Evolutionary conservation across 1,140 invertebrate genomes (phyloP), one percentile per base, ranked within the genome.

Genomic region (Drosophila lowei): DNA sequence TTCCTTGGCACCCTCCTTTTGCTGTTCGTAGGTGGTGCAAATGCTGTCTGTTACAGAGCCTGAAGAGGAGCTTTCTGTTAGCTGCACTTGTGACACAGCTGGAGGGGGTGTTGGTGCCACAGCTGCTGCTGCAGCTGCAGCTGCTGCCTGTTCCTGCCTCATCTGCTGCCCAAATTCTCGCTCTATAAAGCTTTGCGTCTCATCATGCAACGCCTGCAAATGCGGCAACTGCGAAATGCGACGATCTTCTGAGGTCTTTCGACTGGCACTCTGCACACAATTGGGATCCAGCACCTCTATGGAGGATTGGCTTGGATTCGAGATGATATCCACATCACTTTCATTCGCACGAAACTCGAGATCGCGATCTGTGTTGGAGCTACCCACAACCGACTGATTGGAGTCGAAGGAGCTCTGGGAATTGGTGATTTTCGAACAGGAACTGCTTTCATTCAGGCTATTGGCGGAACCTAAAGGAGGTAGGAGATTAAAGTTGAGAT

Each of bases 281-380:
- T 53, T 90, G 60, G 93, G 93, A 77, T 94, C 93, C 11, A 94
- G 66, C 34, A 94, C 93, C 90, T 94, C 94, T 16, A 94, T 94
- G 60, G 93, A 94, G 78, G 93, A 94, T 76, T 94, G 93, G 90
- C 94, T 94, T 13, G 94, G 94, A 91, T 94, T 94, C 47, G 94
- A 94, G n/a, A 94, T 92, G 44, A 94, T 91, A 81, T 94, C 94
- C 67, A 94, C 93, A 74, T 94, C 94, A 77, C 94, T 94, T 71
- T 94, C 94, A 48, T 85, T 91, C 3, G 77, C 79, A n/a, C 76
- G 80, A 48, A 91, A 91, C 59, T 91, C 89, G 18, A 79, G 49
- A 59, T 90, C 85, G 34, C 83, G 79, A 13, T 90, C 89, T 5
- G 77, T 91, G 38, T 91, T 90, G 1, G 90, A 72, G 16, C 90